phyloP scores from a whole-genome alignment of 2,113 vertebrate genomes.

The Electrona antarctica region DNA sequence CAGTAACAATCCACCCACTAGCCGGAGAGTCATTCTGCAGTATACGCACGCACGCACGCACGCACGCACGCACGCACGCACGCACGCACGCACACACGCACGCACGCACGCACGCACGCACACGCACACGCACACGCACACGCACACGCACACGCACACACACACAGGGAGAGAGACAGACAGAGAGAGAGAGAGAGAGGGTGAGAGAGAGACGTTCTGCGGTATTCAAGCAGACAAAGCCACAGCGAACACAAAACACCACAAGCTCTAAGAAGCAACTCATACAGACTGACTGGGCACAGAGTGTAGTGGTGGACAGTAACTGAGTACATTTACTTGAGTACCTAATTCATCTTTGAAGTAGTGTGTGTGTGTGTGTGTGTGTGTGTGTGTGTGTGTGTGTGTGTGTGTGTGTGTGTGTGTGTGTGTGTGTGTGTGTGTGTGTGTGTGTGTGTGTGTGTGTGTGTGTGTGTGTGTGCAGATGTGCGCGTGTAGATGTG shows the following conservation, averaged over 20 bases:
- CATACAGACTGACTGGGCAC: too few species aligned
- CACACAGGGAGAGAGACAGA: neutral
- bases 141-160: neutral
- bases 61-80: neutral
- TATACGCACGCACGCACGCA: neutral
- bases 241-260: too few species aligned
- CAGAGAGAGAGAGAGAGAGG: slow-evolving; percentile 17
- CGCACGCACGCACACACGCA: neutral
- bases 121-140: neutral
- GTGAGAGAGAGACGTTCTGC: slow-evolving; percentile 11
- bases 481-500: too few species aligned
- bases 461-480: neutral
- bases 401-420: slow-evolving; percentile 5
- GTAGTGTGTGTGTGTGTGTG: neutral
- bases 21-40: slow-evolving; percentile 29
- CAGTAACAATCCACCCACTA: slow-evolving; percentile 25
- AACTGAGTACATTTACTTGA: neutral
- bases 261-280: too few species aligned
- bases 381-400: neutral
- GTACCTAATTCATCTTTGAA: too few species aligned
- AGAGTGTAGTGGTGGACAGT: too few species aligned
- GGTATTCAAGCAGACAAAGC: too few species aligned
- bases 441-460: slow-evolving; percentile 5
- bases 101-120: neutral
- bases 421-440: neutral